Evolutionary conservation across 2,113 vertebrate genomes (phyloP).

Genomic region (Syrrhaptes paradoxus): DNA sequence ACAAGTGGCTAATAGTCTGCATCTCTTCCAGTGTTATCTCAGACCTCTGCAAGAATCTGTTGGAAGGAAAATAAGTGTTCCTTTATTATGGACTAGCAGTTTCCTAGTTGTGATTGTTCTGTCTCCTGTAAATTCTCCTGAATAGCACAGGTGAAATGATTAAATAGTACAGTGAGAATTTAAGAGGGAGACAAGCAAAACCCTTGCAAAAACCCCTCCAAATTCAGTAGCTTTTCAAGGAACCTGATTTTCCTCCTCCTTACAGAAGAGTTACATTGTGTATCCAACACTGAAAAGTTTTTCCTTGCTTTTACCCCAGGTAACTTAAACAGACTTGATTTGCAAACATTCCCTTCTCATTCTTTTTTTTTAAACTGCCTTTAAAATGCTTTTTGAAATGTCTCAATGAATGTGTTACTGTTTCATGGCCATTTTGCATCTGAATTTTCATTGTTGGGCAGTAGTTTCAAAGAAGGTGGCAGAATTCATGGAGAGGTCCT

Average conservation of each 20-base stretch:
- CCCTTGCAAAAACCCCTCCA: neutral
- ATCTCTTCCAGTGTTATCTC: neutral
- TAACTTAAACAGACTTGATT: neutral
- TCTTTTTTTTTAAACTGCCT: neutral
- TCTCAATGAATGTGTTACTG: neutral
- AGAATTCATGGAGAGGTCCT: neutral
- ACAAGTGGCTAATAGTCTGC: neutral
- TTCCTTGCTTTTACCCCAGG: neutral
- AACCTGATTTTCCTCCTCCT: neutral
- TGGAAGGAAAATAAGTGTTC: neutral
- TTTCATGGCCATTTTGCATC: neutral
- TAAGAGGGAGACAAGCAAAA: neutral
- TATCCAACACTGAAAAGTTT: neutral
- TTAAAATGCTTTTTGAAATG: neutral
- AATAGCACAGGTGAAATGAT: neutral
- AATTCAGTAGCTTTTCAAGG: neutral
- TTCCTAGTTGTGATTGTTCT: neutral
- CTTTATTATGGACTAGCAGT: neutral
- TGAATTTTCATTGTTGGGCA: neutral
- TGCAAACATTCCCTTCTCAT: neutral
- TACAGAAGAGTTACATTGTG: neutral
- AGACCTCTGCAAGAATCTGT: neutral
- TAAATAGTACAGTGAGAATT: neutral
- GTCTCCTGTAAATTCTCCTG: neutral
- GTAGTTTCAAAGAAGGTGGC: neutral